A percentile compares a stretch with the other conserved stretches of the same genome.
Evolutionary conservation across 2,113 vertebrate genomes (phyloP).

Genomic region (Lasiurus borealis): DNA sequence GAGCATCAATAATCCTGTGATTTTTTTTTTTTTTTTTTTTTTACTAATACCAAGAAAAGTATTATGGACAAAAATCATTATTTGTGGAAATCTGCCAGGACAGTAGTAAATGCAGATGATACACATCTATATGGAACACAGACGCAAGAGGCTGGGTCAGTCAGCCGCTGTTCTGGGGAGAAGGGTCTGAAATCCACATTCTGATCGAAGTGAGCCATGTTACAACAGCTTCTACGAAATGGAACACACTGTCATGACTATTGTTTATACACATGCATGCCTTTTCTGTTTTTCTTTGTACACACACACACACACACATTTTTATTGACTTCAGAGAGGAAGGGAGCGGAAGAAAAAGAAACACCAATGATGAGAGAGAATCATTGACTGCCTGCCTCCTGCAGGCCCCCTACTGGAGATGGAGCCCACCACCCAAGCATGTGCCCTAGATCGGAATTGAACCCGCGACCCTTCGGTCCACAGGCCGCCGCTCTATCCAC

Average conservation of each 20-base stretch:
- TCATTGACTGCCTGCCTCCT: too few relatives aligned
- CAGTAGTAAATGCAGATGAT: background rate
- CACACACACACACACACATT: background rate
- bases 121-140: background rate
- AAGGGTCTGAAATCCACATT: background rate
- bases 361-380: too few relatives aligned
- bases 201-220: background rate
- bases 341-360: too few relatives aligned
- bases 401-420: too few relatives aligned
- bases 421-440: too few relatives aligned
- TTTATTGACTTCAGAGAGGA: too few relatives aligned
- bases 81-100: conserved; percentile 37
- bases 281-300: background rate
- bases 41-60: conserved; percentile 54
- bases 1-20: background rate
- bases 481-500: too few relatives aligned
- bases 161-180: background rate
- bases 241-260: background rate
- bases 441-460: too few relatives aligned
- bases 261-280: background rate
- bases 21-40: conserved; percentile 1
- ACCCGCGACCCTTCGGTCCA: too few relatives aligned
- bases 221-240: background rate
- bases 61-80: conserved; percentile 8
- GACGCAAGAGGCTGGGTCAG: background rate